These are phyloP conservation scores for Hydractinia echinata DNA, from an alignment of 30 jellyfish, hydroid and myxozoan genomes.

Conservation along the genomic window DNA sequence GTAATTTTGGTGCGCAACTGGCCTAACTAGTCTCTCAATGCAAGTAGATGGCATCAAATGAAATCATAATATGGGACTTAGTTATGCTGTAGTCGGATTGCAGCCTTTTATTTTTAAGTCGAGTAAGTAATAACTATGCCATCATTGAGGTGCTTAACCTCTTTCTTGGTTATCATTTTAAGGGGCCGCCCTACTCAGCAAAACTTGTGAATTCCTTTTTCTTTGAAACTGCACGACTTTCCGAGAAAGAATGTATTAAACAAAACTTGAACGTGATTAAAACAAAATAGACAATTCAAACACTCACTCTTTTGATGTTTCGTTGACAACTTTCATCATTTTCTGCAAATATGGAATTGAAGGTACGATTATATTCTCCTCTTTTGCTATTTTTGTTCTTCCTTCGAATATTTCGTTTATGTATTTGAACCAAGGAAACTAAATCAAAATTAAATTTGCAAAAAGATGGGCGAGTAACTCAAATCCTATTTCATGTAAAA, in stretches of 20 bases:
- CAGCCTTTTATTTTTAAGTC: too few relatives aligned
- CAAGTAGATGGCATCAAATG: too few relatives aligned
- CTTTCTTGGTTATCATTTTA: too few relatives aligned
- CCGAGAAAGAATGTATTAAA: neutral
- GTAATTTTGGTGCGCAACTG: too few relatives aligned
- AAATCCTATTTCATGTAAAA: neutral
- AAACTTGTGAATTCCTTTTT: too few relatives aligned
- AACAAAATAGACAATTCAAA: neutral
- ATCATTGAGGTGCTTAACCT: too few relatives aligned
- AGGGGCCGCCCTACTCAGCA: too few relatives aligned
- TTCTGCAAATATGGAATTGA: constrained; percentile 73
- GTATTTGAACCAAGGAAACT: constrained; percentile 87
- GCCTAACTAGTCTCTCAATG: too few relatives aligned
- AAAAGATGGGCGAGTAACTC: too few relatives aligned
- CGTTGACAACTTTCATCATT: constrained; percentile 72
- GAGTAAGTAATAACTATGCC: too few relatives aligned
- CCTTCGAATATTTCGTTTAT: constrained; percentile 70
- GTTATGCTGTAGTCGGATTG: too few relatives aligned
- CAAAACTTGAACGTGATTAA: neutral
- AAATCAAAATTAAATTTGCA: neutral
- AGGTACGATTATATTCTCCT: constrained; percentile 75
- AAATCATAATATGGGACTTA: too few relatives aligned
- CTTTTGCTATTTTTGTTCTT: constrained; percentile 40
- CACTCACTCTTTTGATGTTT: constrained; percentile 68
- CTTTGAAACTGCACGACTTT: neutral